Conservation (phyloP, 2,797 vertebrate genomes). For the Pyrocephalus nanus region DNA sequence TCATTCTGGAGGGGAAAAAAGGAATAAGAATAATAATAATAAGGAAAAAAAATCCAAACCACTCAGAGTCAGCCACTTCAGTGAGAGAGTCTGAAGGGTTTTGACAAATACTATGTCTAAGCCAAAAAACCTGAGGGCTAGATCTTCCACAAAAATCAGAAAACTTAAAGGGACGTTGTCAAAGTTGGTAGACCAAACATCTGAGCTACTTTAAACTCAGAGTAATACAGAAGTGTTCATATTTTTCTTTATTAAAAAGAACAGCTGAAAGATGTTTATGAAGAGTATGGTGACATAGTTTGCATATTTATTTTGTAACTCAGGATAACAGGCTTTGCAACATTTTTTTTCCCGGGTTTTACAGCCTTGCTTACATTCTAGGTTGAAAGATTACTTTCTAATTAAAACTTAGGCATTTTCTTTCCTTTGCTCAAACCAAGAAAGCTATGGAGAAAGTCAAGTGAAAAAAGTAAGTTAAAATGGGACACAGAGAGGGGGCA, state of each 20-base stretch:
- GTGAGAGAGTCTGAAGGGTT: constrained; percentile 45
- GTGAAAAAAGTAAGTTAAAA: constrained; percentile 20
- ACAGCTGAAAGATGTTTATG: constrained; percentile 29
- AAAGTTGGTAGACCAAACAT: constrained; percentile 48
- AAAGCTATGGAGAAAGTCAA: not conserved
- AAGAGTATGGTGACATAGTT: not conserved
- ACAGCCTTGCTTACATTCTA: not conserved
- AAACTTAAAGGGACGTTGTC: constrained; percentile 60
- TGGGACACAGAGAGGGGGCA: not conserved
- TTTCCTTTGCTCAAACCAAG: not conserved
- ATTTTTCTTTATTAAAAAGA: constrained; percentile 16
- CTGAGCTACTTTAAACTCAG: constrained; percentile 24
- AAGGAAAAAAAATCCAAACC: not conserved
- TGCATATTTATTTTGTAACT: constrained; percentile 9
- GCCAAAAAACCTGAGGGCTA: constrained; percentile 47
- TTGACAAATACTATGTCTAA: constrained; percentile 59
- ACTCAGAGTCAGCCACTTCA: constrained; percentile 37
- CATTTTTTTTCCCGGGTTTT: not conserved
- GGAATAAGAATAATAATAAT: not conserved
- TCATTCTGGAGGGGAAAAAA: not conserved
- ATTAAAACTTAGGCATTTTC: not conserved
- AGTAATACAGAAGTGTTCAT: not conserved
- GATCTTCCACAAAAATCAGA: constrained; percentile 22
- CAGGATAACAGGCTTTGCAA: constrained; percentile 5
- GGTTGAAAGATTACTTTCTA: constrained; percentile 42